Base-by-base conservation (phyloP, 2,113 vertebrate species). In the Callipepla squamata region DNA sequence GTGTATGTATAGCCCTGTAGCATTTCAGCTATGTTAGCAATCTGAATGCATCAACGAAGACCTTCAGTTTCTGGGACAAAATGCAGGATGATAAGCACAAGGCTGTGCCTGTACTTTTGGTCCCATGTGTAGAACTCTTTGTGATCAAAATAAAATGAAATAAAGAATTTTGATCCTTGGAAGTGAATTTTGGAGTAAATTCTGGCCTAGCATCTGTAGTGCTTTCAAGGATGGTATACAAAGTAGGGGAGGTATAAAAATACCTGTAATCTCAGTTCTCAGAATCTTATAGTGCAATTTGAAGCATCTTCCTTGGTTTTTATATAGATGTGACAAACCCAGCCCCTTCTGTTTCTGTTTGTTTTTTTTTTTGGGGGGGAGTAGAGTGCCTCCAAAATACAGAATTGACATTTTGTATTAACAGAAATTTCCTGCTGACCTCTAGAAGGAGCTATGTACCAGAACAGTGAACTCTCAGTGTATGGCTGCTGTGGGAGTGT, bases 391-490 rank as follows among this genome's bases (percentile, higher is more conserved):
- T 85, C 26, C 1, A 8, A 26, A 0, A 0, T 25, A 1, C 17
- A 34, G 80, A 8, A 22, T 42, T 42, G 26, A 3, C 13, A 57
- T 32, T 16, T 58, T 58, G 6, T 30, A 11, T n/a, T 55, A 82
- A 1, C 20, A 15, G 40, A 44, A 15, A 11, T 86, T 88, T 58
- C 25, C 22, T 85, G 53, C 67, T 88, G 72, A 50, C 62, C 51
- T 63, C 63, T 57, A 2, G 23, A 36, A 63, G 34, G 45, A 63
- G 17, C 5, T 62, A 1, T 8, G n/a, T 5, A 1, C 13, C 47
- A 34, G 51, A 34, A 0, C 51, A 75, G 61, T 21, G 55, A 11
- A 11, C 4, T 13, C 34, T 32, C 6, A 28, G 0, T 5, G 15
- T 8, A 32, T 7, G 18, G 44, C 25, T 84, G 66, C 36, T 47